Base-by-base conservation (phyloP, 2,113 vertebrate species). In the Boulengeromyrus knoepffleri region DNA sequence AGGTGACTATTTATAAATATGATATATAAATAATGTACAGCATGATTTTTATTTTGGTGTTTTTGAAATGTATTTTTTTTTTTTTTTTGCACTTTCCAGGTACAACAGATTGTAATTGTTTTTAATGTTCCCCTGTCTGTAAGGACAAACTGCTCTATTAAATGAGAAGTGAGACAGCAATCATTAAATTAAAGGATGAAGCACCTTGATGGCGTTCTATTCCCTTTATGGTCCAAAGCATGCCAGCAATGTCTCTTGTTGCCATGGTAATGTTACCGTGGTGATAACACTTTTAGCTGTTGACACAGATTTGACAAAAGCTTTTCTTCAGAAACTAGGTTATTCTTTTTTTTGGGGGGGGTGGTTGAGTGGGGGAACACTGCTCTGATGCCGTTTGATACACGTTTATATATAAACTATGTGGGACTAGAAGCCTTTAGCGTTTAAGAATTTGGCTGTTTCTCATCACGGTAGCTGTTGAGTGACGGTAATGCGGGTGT, bases 51-150 rank as follows among this genome's bases (percentile, higher is more conserved):
- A 97, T 96, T 96, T 95, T 92, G 92, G 94, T 90, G 92, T 95
- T 93, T 93, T 94, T 94, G 90, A 96, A 95, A 94, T 95, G 94
- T 96, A 93, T 94, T 93, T 88, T 36, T 39, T 39, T 95, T 80
- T 46, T 50, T 52, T 45, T 85, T 83, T 97, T 98, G 97, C 97
- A 98, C 98, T 98, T 98, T 97, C 96, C 96, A 96, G 96, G 96
- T 96, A 96, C 96, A 96, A 95, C 89, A 94, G 95, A 97, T 97
- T 97, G 96, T 98, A 97, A 96, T 88, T 92, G 52, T 97, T 97
- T 97, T 96, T 97, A 96, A 94, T 97, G 94, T 96, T 95, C 96
- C 95, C 93, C 96, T 96, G 95, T 97, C 97, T 95, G 97, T 98
- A 97, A 94, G 96, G 95, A 96, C 91, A 94, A 93, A 94, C 93